phyloP scores from a whole-genome alignment of 2,888 invertebrate species.

The Pseudanteris insignis region DNA sequence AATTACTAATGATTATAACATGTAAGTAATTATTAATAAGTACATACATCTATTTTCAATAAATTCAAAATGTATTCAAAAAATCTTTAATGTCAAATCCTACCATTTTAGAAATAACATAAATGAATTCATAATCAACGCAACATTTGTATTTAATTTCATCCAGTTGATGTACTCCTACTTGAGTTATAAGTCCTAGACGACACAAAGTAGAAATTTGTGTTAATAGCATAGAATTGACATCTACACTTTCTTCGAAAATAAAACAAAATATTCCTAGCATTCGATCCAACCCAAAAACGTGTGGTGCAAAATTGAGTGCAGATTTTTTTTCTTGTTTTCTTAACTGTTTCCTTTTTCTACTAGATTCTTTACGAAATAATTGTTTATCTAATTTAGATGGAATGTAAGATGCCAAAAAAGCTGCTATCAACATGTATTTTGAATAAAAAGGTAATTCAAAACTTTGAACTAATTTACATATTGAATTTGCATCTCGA shows the following conservation, averaged over 20 bases:
- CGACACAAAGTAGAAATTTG: constrained; percentile 90
- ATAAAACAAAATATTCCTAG: constrained; percentile 91
- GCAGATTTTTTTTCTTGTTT: neutral
- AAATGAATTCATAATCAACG: constrained; percentile 82
- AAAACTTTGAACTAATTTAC: constrained; percentile 68
- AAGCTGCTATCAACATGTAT: constrained; percentile 88
- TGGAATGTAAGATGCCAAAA: constrained; percentile 92
- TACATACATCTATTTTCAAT: neutral
- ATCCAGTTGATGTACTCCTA: constrained; percentile 80
- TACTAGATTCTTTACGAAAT: constrained; percentile 83
- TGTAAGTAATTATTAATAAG: neutral
- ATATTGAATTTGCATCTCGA: constrained; percentile 57
- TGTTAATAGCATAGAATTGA: constrained; percentile 86
- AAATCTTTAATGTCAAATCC: constrained; percentile 2
- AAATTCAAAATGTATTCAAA: constrained; percentile 7
- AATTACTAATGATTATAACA: no score
- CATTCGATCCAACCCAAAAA: constrained; percentile 82
- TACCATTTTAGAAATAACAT: constrained; percentile 80
- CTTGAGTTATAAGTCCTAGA: constrained; percentile 77
- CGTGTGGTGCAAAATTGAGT: constrained; percentile 78
- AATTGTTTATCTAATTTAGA: constrained; percentile 86
- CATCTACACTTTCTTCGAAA: constrained; percentile 82
- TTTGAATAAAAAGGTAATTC: constrained; percentile 91
- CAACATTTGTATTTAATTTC: constrained; percentile 88
- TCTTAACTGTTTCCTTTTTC: constrained; percentile 71